phyloP scores from a whole-genome alignment of 2,888 invertebrate species.

The Pristionchus fissidentatus region DNA sequence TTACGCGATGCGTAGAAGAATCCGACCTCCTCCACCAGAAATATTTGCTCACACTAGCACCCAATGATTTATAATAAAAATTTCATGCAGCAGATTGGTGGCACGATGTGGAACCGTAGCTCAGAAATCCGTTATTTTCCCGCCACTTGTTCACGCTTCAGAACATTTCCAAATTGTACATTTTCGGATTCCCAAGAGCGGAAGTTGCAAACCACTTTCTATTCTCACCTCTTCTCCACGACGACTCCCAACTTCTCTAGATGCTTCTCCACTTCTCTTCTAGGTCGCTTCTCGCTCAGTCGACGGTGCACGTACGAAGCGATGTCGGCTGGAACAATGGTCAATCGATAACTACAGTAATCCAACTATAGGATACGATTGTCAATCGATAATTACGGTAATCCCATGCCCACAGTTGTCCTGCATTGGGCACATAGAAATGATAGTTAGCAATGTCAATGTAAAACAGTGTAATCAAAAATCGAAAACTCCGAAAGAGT shows the following conservation, averaged over 20 bases:
- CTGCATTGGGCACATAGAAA: neutral
- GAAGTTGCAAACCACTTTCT: neutral
- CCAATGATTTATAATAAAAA: too few relatives aligned
- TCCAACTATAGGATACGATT: too few relatives aligned
- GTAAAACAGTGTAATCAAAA: too few relatives aligned
- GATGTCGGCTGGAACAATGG: slow-evolving; percentile 50
- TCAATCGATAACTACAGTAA: neutral
- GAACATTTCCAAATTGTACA: too few relatives aligned
- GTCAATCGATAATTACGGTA: neutral
- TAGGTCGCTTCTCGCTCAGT: slow-evolving; percentile 56
- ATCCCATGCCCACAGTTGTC: neutral
- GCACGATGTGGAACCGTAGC: too few relatives aligned
- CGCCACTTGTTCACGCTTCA: too few relatives aligned
- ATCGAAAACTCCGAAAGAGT: too few relatives aligned
- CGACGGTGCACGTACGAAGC: slow-evolving; percentile 55
- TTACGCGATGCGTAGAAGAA: too few relatives aligned
- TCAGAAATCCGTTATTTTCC: too few relatives aligned
- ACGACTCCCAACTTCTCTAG: slow-evolving; percentile 54
- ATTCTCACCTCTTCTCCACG: slow-evolving; percentile 30
- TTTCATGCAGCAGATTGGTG: neutral
- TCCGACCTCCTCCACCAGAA: too few relatives aligned
- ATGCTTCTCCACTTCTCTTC: slow-evolving; percentile 55
- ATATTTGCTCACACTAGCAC: too few relatives aligned
- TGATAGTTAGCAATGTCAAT: neutral
- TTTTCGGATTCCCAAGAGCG: neutral